Evolutionary conservation across 2,113 vertebrate species (phyloP).

Genomic region (Stegostoma tigrinum): DNA sequence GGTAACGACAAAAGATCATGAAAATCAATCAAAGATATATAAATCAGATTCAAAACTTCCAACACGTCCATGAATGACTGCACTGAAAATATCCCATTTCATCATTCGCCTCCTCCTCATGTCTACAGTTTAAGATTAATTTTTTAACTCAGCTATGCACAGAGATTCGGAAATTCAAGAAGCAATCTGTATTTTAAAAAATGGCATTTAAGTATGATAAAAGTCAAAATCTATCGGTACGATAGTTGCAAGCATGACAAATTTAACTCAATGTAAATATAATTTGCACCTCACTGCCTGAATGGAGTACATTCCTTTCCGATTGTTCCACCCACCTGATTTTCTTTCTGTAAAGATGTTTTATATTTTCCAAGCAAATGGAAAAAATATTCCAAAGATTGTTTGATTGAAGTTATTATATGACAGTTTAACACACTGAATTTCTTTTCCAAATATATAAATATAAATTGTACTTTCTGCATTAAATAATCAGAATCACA

Average conservation of each 20-base stretch:
- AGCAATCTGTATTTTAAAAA: background rate
- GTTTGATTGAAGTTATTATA: no score
- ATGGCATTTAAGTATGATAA: background rate
- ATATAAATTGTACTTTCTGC: no score
- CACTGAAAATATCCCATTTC: background rate
- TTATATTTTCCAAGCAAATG: background rate
- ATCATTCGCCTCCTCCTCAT: background rate
- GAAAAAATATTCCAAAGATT: background rate
- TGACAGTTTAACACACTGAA: no score
- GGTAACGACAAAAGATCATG: background rate
- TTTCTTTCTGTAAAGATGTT: background rate
- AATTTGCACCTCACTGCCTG: background rate
- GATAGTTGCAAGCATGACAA: background rate
- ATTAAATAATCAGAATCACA: no score
- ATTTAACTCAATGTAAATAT: background rate
- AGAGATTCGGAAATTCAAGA: background rate
- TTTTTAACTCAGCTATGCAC: background rate
- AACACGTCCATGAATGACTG: conserved; percentile 6
- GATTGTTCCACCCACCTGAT: background rate
- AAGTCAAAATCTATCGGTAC: background rate
- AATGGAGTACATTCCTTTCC: background rate
- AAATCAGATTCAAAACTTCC: background rate
- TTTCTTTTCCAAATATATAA: no score
- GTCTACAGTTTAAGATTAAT: background rate
- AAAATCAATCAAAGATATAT: background rate